Evolutionary conservation across 64 coral and sea anemone species (phyloP), one percentile per base, ranked within the genome.

Genomic region (Montipora efflorescens): DNA sequence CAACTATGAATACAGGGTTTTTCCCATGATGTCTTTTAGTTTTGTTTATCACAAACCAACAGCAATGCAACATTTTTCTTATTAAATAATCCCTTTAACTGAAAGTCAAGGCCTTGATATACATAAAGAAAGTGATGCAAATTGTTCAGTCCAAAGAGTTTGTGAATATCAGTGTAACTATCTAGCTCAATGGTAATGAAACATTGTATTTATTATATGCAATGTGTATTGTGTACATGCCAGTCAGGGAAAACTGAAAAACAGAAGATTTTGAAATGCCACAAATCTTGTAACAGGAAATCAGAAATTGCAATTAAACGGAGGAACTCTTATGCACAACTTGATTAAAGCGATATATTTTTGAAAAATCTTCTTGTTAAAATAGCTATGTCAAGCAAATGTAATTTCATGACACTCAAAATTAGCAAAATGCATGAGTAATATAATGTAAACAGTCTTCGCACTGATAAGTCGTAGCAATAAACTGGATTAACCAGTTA

Each of bases 261-360:
- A 70, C 80, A 87, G 91, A 95, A 79, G 43, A 69, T 95, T 69
- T 14, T 95, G 48, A 95, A 81, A 19, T 90, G 90, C 70, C 80
- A 95, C 81, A 95, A 95, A 79, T 90, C 74, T 53, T 86, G 58
- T 50, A 59, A 59, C 22, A 77, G 90, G 69, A 90, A 87, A 90
- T 87, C 73, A 64, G 50, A 55, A 21, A 77, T 70, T 25, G 55
- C 74, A 75, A 62, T 87, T 15, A 95, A 86, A 78, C 20, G 76
- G 58, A 90, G 71, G 87, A 7, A 59, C 15, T 49, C 46, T 77
- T 94, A 87, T 95, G 87, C 93, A 76, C 46, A 83, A 53, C 74
- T 95, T 78, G 93, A 95, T 28, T 28, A 28, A 28, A 28, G 28
- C 28, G 28, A 28, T 28, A 28, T 28, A 28, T 28, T 28, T 1